phyloP scores from a whole-genome alignment of 30 jellyfish, hydroid and myxozoan species.

The Euphysa ruthae region DNA sequence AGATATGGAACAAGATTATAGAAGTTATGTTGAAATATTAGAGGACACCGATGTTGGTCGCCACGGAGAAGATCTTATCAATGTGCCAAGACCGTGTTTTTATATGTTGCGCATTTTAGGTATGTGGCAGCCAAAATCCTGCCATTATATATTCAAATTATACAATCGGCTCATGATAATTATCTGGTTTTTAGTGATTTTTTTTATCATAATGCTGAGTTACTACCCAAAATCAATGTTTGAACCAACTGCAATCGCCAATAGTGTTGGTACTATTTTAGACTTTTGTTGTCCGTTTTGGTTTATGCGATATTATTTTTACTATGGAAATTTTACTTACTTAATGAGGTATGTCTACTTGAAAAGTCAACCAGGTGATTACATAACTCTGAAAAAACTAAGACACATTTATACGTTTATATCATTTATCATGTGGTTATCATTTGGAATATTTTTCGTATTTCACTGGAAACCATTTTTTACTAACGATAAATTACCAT shows the following conservation, averaged over 20 bases:
- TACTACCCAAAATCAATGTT: not conserved
- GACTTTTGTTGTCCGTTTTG: slow-evolving; percentile 48
- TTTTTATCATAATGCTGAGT: slow-evolving; percentile 26
- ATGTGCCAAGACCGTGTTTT: slow-evolving; percentile 66
- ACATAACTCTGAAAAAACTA: slow-evolving; percentile 12
- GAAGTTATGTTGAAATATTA: too few species aligned
- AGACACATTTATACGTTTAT: slow-evolving; percentile 23
- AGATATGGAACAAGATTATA: too few species aligned
- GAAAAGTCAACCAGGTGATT: slow-evolving; percentile 41
- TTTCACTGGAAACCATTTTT: slow-evolving; percentile 56
- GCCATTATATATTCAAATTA: slow-evolving; percentile 14
- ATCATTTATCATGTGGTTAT: slow-evolving; percentile 33
- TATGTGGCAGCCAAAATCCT: slow-evolving; percentile 59
- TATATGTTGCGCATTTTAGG: slow-evolving; percentile 46
- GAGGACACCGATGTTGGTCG: too few species aligned
- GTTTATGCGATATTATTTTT: slow-evolving; percentile 46
- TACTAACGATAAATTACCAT: slow-evolving; percentile 12
- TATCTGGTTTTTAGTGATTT: slow-evolving; percentile 13
- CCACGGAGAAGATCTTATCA: slow-evolving; percentile 23
- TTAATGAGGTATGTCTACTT: slow-evolving; percentile 18
- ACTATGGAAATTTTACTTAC: slow-evolving; percentile 39
- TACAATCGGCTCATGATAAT: slow-evolving; percentile 8
- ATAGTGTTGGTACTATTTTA: slow-evolving; percentile 49
- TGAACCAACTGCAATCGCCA: slow-evolving; percentile 3
- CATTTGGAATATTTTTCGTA: slow-evolving; percentile 23